Conservation (phyloP, 2,113 vertebrate genomes). For the Macquaria ambigua region DNA sequence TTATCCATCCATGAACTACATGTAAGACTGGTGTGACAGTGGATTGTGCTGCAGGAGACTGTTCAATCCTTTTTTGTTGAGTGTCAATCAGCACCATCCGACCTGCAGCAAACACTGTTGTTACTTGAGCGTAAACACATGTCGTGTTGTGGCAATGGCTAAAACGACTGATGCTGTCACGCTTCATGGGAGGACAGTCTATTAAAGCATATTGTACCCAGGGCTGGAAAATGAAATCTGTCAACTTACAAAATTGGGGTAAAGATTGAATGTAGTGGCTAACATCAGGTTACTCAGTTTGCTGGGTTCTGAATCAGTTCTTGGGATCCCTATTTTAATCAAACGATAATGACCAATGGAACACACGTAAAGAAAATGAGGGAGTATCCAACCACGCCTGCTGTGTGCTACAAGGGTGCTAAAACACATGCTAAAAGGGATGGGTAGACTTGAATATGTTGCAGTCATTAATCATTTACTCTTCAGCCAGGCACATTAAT, state of each 20-base stretch:
- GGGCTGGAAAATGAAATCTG: too few relatives aligned
- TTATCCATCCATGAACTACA: background rate
- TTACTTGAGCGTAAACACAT: background rate
- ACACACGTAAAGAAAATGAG: background rate
- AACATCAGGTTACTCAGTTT: too few relatives aligned
- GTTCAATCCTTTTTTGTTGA: too few relatives aligned
- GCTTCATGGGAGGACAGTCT: too few relatives aligned
- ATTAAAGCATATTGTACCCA: too few relatives aligned
- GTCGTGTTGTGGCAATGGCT: too few relatives aligned
- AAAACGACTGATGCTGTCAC: too few relatives aligned
- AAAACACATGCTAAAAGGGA: background rate
- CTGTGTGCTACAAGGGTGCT: background rate
- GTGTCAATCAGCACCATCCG: background rate
- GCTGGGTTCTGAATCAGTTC: too few relatives aligned
- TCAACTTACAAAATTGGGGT: too few relatives aligned
- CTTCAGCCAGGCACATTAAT: background rate
- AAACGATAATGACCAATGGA: background rate
- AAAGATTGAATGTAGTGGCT: too few relatives aligned
- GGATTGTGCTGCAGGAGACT: too few relatives aligned
- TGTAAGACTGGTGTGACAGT: background rate
- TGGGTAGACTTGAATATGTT: background rate
- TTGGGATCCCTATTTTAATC: too few relatives aligned
- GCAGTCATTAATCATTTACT: background rate
- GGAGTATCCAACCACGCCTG: slow-evolving; percentile 13
- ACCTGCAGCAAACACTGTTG: background rate